Evolutionary conservation across 2,113 vertebrate genomes (phyloP).

Genomic region (Ursus arctos): DNA sequence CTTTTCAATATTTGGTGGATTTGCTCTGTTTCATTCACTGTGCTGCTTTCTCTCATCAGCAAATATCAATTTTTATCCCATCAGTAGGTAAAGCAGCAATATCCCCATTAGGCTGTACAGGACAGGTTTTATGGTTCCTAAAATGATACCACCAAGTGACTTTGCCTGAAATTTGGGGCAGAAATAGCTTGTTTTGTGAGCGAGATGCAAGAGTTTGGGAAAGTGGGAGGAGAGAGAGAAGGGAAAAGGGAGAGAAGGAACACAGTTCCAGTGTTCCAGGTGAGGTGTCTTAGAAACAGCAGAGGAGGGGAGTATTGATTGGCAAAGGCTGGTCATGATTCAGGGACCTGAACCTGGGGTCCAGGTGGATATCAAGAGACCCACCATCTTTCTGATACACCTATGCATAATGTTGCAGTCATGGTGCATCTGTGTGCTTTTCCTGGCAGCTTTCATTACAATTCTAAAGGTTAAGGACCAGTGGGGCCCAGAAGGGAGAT

Average conservation of each 20-base stretch:
- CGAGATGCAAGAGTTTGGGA: neutral
- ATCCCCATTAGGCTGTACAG: neutral
- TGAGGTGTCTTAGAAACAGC: neutral
- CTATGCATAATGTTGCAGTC: neutral
- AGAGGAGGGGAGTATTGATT: neutral
- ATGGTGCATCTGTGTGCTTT: neutral
- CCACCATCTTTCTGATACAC: neutral
- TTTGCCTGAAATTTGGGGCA: neutral
- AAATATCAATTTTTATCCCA: neutral
- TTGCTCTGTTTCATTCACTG: neutral
- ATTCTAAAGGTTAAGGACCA: neutral
- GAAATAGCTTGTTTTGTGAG: neutral
- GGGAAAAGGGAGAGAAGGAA: no score
- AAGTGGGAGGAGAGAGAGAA: neutral
- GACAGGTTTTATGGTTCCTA: neutral
- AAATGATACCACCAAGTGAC: neutral
- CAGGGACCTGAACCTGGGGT: neutral
- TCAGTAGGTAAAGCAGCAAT: neutral
- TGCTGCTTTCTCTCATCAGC: neutral
- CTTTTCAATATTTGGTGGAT: neutral
- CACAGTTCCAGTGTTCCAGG: neutral
- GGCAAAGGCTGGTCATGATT: neutral
- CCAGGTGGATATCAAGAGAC: fast-evolving
- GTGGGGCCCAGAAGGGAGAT: neutral
- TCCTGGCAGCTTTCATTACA: neutral